Base-by-base conservation (phyloP, 2,113 vertebrate genomes). In the Cottus gobio region DNA sequence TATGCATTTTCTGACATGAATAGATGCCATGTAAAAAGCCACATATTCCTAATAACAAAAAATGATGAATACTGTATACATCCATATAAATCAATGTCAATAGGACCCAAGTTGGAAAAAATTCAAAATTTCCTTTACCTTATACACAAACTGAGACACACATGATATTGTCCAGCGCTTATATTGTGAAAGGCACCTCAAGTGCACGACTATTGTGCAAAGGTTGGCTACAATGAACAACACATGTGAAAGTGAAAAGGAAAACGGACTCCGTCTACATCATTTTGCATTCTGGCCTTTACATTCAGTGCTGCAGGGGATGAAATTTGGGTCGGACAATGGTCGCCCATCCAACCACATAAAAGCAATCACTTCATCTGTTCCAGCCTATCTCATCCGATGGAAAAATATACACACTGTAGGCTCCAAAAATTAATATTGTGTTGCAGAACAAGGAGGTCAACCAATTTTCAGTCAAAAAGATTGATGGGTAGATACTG, bases 301-400 rank as follows among this genome's bases (percentile, higher is more conserved):
- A 66, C 58, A 71, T 58, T 76, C 72, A 44, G 63, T 11, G 60
- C 34, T 15, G 71, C 60, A 16, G 62, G 69, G 74, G 84, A 82
- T 37, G 50, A 75, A 82, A 88, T 69, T 67, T 28, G 74, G 57
- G 63, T 62, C 31, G 42, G 54, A 66, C 77, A 83, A 77, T 75
- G 63, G 63, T 34, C 37, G 56, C 83, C 86, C 79, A 86, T 82
- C 84, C 80, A 85, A 77, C 81, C 83, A 76, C 63, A 82, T 76
- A 76, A 71, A 85, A 89, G 75, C 82, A 90, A 85, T 89, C 85
- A 72, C 66, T 73, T 85, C 48, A 64, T 69, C 82, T 86, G 85
- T 80, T 75, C 73, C 70, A 77, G 39, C 77, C 78, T 75, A 56
- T 81, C 73, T 78, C 60, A 72, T 74, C 68, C 84, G 82, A 82